Evolutionary conservation across 2,888 invertebrate species (phyloP).

Genomic region (Tetragnatha montana): DNA sequence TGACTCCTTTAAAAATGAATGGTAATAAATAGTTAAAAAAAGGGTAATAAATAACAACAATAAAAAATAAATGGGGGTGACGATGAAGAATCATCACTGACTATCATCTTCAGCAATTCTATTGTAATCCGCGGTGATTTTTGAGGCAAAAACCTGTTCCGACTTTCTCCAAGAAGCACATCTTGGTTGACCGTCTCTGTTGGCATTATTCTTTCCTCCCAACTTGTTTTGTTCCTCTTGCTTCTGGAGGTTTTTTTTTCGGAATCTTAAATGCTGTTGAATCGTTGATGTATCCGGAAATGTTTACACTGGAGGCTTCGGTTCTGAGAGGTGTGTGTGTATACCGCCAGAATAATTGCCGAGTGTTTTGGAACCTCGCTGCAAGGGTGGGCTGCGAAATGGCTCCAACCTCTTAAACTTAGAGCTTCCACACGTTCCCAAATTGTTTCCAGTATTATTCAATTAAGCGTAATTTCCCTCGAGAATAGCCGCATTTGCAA

Average conservation of each 20-base stretch:
- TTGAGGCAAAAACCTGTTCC: slow-evolving; percentile 59
- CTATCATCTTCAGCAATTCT: slow-evolving; percentile 53
- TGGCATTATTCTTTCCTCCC: slow-evolving; percentile 11
- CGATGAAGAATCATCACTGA: neutral
- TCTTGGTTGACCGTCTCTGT: slow-evolving; percentile 47
- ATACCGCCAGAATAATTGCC: neutral
- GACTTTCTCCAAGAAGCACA: slow-evolving; percentile 43
- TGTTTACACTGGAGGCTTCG: slow-evolving; percentile 24
- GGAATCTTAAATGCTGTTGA: slow-evolving; percentile 26
- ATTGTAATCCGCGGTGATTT: slow-evolving; percentile 56
- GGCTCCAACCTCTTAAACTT: neutral
- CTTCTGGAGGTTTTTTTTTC: slow-evolving; percentile 42
- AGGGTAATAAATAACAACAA: slow-evolving; percentile 16
- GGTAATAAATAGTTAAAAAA: slow-evolving; percentile 29
- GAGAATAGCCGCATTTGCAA: neutral
- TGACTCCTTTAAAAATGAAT: slow-evolving; percentile 44
- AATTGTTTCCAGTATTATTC: neutral
- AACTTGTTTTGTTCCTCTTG: slow-evolving; percentile 17
- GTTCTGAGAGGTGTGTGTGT: neutral
- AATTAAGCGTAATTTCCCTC: neutral
- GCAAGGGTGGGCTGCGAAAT: neutral
- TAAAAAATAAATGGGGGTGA: slow-evolving; percentile 15
- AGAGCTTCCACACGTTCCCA: neutral
- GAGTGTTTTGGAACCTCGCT: neutral
- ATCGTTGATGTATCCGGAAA: slow-evolving; percentile 36